phyloP scores from a whole-genome alignment of 2,113 vertebrate genomes.

The Galbula dea region DNA sequence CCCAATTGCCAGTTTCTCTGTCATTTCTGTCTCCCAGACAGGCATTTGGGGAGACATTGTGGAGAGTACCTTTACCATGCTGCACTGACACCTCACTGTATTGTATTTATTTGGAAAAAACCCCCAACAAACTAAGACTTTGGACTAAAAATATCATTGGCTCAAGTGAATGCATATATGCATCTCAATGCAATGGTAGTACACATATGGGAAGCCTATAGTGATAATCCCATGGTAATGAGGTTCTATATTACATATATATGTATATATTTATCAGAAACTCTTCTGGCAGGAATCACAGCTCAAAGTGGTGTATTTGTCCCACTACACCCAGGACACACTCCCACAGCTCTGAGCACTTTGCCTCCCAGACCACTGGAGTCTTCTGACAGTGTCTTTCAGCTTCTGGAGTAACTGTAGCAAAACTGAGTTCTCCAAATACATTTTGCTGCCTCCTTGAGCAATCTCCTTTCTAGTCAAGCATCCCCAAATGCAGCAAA shows the following conservation, averaged over 20 bases:
- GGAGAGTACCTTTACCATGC: neutral
- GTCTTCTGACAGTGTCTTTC: neutral
- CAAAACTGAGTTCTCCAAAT: neutral
- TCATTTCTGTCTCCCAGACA: neutral
- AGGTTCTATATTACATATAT: neutral
- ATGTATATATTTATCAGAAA: neutral
- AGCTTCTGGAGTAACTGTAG: neutral
- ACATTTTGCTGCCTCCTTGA: neutral
- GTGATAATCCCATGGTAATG: neutral
- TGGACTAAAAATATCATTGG: neutral
- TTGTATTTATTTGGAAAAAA: neutral
- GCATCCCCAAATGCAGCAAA: neutral
- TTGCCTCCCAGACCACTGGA: neutral
- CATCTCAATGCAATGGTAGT: neutral
- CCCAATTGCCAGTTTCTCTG: neutral
- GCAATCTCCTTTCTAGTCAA: neutral
- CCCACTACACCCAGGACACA: neutral
- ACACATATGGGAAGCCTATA: neutral
- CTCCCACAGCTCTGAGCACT: neutral
- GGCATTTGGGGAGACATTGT: neutral
- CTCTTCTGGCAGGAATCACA: neutral
- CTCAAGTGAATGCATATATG: neutral
- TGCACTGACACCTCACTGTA: neutral
- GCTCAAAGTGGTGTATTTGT: accelerated
- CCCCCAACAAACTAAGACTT: too few relatives aligned